Percentiles rank a stretch among this genome's conserved stretches.
Evolutionary conservation across 2,797 vertebrate species (phyloP).

Genomic region (Hypotaenidia philippensis): DNA sequence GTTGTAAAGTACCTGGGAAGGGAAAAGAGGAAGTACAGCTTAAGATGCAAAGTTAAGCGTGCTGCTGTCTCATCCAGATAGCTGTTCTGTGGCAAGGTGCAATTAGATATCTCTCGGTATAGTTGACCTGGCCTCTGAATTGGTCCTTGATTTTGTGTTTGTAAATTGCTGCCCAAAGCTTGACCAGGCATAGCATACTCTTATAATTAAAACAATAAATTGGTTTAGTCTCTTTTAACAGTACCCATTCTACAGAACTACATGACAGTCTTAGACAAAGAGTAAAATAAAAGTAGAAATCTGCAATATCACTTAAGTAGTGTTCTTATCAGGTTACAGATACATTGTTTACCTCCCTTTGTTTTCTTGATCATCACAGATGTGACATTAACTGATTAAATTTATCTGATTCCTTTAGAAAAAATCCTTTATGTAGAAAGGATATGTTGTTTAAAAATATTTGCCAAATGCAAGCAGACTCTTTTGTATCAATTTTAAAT

Average conservation of each 20-base stretch:
- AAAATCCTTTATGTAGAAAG: not conserved
- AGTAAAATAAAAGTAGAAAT: not conserved
- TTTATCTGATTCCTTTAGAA: not conserved
- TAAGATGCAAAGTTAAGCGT: not conserved
- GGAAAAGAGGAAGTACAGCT: not conserved
- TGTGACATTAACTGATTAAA: not conserved
- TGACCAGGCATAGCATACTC: not conserved
- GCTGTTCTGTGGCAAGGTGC: not conserved
- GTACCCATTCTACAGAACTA: not conserved
- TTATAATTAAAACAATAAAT: not conserved
- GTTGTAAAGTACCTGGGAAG: not conserved
- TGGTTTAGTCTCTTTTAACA: not conserved
- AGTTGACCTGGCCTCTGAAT: not conserved
- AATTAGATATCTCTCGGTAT: accelerated
- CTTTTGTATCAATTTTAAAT: not conserved
- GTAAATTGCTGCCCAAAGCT: not conserved
- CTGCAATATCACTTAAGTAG: not conserved
- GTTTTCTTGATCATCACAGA: not conserved
- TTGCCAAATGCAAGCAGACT: not conserved
- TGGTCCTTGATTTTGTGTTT: not conserved
- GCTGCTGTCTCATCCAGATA: accelerated
- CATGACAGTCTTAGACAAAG: not conserved
- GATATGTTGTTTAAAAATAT: not conserved
- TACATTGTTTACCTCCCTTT: not conserved
- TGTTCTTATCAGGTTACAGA: not conserved